Evolutionary conservation across 2,888 invertebrate genomes (phyloP).

Genomic region (Pristionchus entomophagus): DNA sequence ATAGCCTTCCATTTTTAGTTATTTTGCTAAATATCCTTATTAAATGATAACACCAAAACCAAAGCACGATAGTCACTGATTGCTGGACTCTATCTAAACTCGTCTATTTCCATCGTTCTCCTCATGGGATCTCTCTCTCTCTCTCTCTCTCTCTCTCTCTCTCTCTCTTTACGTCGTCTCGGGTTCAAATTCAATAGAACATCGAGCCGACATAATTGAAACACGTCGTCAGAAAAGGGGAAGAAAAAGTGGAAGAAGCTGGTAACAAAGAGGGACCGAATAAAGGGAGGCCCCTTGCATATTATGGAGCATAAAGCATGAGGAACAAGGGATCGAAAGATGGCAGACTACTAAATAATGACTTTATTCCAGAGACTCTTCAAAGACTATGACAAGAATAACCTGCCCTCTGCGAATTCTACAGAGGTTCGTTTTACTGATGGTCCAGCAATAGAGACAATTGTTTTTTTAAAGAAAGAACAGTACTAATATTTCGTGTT

Average conservation of each 20-base stretch:
- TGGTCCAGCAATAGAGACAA: no score
- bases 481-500: neutral
- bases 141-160: neutral
- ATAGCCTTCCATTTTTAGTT: no score
- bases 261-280: slow-evolving; percentile 35
- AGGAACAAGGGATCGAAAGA: slow-evolving; percentile 27
- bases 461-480: neutral
- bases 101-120: neutral
- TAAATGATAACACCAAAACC: no score
- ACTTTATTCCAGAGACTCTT: slow-evolving; percentile 18
- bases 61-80: no score
- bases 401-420: slow-evolving; percentile 71
- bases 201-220: slow-evolving; percentile 30
- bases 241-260: slow-evolving; percentile 18
- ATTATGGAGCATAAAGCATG: neutral
- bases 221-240: slow-evolving; percentile 18
- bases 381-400: slow-evolving; percentile 74
- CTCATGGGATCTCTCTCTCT: neutral
- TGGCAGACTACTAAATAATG: neutral
- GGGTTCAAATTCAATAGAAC: slow-evolving; percentile 41
- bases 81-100: neutral
- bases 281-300: neutral
- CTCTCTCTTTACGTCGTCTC: neutral
- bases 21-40: no score
- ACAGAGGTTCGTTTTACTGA: slow-evolving; percentile 59